These are phyloP conservation scores for Lepidonotus clava DNA, from an alignment of 2,888 invertebrate genomes.

Conservation along the genomic window DNA sequence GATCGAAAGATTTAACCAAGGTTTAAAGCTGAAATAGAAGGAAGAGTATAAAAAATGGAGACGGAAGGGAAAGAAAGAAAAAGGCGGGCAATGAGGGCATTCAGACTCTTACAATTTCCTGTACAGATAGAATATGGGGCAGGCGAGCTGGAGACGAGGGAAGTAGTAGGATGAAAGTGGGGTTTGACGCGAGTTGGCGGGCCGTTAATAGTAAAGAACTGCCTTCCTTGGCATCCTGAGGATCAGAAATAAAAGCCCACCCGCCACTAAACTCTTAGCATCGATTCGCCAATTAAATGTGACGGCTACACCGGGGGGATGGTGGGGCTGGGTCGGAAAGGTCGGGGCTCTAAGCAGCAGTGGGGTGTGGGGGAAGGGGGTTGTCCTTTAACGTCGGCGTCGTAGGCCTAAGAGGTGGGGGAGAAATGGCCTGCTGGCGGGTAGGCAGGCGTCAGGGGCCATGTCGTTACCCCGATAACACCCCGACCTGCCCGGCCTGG, in stretches of 20 bases:
- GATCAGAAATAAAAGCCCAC: slow-evolving; percentile 37
- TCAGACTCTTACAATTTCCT: neutral
- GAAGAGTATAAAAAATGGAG: neutral
- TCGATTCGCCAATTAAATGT: slow-evolving; percentile 37
- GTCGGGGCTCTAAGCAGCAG: neutral
- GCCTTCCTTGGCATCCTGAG: neutral
- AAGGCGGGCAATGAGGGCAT: neutral
- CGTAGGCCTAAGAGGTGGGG: neutral
- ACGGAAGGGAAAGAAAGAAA: neutral
- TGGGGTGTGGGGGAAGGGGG: neutral
- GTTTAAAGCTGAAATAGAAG: too few relatives aligned
- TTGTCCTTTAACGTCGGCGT: neutral
- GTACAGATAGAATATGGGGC: neutral
- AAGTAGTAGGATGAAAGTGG: neutral
- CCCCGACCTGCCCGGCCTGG: neutral
- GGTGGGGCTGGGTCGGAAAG: neutral
- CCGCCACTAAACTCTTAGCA: slow-evolving; percentile 40
- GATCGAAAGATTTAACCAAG: too few relatives aligned
- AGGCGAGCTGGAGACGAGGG: neutral
- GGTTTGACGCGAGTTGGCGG: neutral
- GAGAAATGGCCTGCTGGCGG: slow-evolving; percentile 16
- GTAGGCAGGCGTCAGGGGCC: slow-evolving; percentile 7
- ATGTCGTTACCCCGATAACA: slow-evolving; percentile 36
- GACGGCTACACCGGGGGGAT: neutral
- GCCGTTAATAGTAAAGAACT: slow-evolving; percentile 33